Evolutionary conservation across 2,113 vertebrate genomes (phyloP), one percentile per base, ranked within the genome.

Genomic region (Macroglossus sobrinus): DNA sequence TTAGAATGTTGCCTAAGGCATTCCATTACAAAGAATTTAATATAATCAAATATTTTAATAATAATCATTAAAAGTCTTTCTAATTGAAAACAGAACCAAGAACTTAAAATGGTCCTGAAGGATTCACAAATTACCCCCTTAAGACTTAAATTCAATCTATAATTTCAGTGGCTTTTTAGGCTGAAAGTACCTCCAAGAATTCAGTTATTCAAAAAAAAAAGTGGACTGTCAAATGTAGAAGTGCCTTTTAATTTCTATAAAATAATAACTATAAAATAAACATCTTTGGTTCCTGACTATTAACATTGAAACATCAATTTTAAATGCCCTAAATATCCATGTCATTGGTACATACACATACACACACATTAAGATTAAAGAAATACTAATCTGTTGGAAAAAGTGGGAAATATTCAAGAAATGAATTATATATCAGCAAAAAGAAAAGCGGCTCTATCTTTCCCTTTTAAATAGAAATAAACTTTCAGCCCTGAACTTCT

Each of bases 201-300:
- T 33, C 55, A 82, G 9, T 85, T 12, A 43, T 57, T 95, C 33
- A 74, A 87, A 45, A 59, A 75, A 75, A 91, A 59, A 64, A 63
- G 14, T 47, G 22, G 22, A 76, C 33, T 86, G 22, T 86, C 55
- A 92, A 72, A 79, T 33, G n/a, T 64, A 74, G 33, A 94, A 81
- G 33, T 55, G 6, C 21, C 74, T 43, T 22, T 90, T 63, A 93
- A 82, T 50, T 84, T 9, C 35, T 93, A 91, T 76, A 86, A 61
- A 97, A n/a, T n/a, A 80, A 75, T 72, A 66, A 94, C 7, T 66
- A 69, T 74, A 57, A 90, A 94, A 84, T 69, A 87, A 94, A 89
- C 24, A 88, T 47, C 26, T 84, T 79, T 86, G 6, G 30, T 79
- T 87, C 57, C n/a, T 19, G 47, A 35, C 30, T 57, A 69, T 89